Base-by-base conservation (phyloP, 2,113 vertebrate genomes). In the Stomatorhinus ivindoensis region DNA sequence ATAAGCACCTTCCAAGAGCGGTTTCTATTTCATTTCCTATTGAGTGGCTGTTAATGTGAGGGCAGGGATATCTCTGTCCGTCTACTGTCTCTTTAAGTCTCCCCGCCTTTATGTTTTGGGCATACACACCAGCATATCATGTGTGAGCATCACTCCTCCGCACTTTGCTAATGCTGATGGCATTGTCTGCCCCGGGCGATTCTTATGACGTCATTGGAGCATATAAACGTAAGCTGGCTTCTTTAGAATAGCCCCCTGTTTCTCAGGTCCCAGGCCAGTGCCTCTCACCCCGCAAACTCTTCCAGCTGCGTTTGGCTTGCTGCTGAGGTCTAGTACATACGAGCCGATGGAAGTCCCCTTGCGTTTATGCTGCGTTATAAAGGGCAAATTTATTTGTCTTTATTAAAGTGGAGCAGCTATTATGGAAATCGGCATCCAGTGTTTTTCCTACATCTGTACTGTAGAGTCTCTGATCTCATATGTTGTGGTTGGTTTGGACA, bases 161-260 rank as follows among this genome's bases (percentile, higher is more conserved):
- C 91, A 27, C 92, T 89, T 93, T 95, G 85, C 89, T 94, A 94
- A 94, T 94, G 91, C 89, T 61, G 92, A 94, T 92, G 92, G 91
- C 92, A 83, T 47, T 11, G 61, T 35, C 31, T 46, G 21, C 65
- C 91, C 91, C 92, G 91, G 88, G 85, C 91, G 92, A 92, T 89
- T 91, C 19, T 89, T 31, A 44, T 93, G 89, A 93, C 87, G 84
- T 95, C 93, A 93, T 89, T 27, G 90, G 88, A 88, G 92, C 90
- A 92, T 90, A 65, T 89, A 89, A 92, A 95, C 91, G 58, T 92
- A 51, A 76, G 90, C 89, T 88, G 19, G 88, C 82, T 83, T 88
- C 89, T 35, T 65, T 76, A 92, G 94, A 94, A 95, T 93, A 93
- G 91, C 90, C 89, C 24, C 90, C 93, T 94, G 92, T 95, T 89